Conservation (phyloP, 2,888 invertebrate genomes). For the Microplitis manilae region DNA sequence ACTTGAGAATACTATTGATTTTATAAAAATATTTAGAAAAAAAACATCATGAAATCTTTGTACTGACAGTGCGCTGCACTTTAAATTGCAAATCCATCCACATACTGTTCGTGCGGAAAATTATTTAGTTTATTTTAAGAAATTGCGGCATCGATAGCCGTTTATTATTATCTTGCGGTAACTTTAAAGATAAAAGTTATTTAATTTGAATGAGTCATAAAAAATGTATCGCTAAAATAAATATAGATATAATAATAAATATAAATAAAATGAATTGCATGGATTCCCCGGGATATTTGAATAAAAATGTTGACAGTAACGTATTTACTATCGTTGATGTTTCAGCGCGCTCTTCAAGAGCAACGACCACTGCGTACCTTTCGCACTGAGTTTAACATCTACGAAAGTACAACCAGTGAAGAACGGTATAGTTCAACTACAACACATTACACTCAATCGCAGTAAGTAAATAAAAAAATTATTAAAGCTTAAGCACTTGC, state of each 20-base stretch:
- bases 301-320: conserved; percentile 57
- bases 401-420: conserved; percentile 78
- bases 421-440: conserved; percentile 77
- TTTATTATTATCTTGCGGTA: not conserved
- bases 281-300: conserved; percentile 14
- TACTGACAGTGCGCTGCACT: not conserved
- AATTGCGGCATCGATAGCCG: not conserved
- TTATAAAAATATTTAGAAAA: conserved; percentile 2
- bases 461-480: conserved; percentile 74
- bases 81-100: conserved; percentile 10
- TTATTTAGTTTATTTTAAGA: conserved; percentile 1
- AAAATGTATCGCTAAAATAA: not conserved
- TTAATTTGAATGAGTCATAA: not conserved
- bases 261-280: not conserved
- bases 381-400: conserved; percentile 87
- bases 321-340: conserved; percentile 62
- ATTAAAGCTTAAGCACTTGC: conserved; percentile 16
- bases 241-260: not conserved
- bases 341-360: conserved; percentile 69
- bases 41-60: not conserved
- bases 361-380: conserved; percentile 82
- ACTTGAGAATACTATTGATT: too few relatives aligned
- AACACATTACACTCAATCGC: conserved; percentile 76
- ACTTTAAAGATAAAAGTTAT: not conserved
- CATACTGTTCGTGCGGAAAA: conserved; percentile 9